Base-by-base conservation (phyloP, 2,113 vertebrate species). In the Corythornis cristatus region DNA sequence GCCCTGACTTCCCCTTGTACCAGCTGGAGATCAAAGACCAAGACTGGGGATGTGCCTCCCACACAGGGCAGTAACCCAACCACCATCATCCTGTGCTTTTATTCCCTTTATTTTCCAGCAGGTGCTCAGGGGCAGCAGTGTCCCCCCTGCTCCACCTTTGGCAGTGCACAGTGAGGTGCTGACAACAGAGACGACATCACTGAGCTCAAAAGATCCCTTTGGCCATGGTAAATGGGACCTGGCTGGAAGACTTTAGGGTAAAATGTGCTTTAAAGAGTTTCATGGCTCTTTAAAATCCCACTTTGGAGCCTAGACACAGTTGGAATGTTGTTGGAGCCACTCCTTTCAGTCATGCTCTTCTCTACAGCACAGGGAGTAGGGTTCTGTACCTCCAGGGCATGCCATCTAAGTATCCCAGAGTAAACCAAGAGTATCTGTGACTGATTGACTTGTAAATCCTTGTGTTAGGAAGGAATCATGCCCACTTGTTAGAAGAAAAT, bases 271-370 rank as follows among this genome's bases (percentile, higher is more conserved):
- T 80, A 76, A 71, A 72, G 10, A 79, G 82, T 54, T 72, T 53
- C 18, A 89, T 18, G 28, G 56, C 48, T 80, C 70, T 73, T 40
- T 54, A 81, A 89, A 86, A 68, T 42, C 73, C 33, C 56, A 45
- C 45, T 89, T 83, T 57, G 58, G 95, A 93, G 62, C 57, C 26
- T 5, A 74, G 77, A 86, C 3, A 5, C 8, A 64, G 46, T 48
- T 82, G 73, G 48, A 62, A 29, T 40, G 92, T 54, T 53, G 46
- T 40, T 94, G 91, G 62, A 94, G 35, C 26, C 64, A 68, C 51
- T 29, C 26, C 60, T 54, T 97, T 90, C 72, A 66, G 92, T 96
- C 72, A 95, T 23, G 37, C 78, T 73, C 5, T 57, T 92, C 66
- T 54, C 37, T 50, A 85, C 42, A 79, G 77, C 74, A 87, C 9